Evolutionary conservation across 2,888 invertebrate genomes (phyloP).

Genomic region (Gymnocheta viridis): DNA sequence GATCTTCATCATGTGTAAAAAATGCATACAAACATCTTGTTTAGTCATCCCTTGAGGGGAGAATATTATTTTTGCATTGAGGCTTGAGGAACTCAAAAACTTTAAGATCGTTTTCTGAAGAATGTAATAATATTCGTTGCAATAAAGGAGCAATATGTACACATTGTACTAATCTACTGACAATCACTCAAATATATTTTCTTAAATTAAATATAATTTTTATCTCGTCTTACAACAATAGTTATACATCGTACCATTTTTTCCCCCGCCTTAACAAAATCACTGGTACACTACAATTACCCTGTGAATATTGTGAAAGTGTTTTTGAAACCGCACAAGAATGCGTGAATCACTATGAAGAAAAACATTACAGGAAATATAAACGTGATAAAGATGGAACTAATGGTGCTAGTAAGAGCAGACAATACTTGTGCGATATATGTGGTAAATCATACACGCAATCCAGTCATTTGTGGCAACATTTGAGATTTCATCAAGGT

Average conservation of each 20-base stretch:
- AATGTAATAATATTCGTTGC: too few relatives aligned
- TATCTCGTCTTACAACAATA: slow-evolving; percentile 61
- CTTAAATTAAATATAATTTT: too few relatives aligned
- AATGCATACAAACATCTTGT: too few relatives aligned
- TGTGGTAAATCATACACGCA: slow-evolving; percentile 86
- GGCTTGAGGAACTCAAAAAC: too few relatives aligned
- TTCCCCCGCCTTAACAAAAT: slow-evolving; percentile 78
- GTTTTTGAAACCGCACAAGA: slow-evolving; percentile 77
- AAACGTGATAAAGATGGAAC: slow-evolving; percentile 80
- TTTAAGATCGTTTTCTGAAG: too few relatives aligned
- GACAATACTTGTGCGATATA: slow-evolving; percentile 84
- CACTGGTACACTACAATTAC: slow-evolving; percentile 74
- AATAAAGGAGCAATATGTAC: too few relatives aligned
- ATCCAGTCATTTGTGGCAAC: slow-evolving; percentile 86
- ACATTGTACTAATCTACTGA: too few relatives aligned
- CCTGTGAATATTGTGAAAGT: slow-evolving; percentile 80
- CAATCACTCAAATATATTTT: too few relatives aligned
- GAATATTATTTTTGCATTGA: too few relatives aligned
- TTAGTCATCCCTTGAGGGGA: too few relatives aligned
- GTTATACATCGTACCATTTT: slow-evolving; percentile 79
- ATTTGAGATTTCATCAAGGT: slow-evolving; percentile 86
- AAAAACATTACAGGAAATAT: slow-evolving; percentile 83
- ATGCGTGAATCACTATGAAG: slow-evolving; percentile 83
- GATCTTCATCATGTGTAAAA: too few relatives aligned
- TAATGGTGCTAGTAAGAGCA: slow-evolving; percentile 73